Conservation (phyloP, 2,113 vertebrate genomes). For the Raja brachyura region DNA sequence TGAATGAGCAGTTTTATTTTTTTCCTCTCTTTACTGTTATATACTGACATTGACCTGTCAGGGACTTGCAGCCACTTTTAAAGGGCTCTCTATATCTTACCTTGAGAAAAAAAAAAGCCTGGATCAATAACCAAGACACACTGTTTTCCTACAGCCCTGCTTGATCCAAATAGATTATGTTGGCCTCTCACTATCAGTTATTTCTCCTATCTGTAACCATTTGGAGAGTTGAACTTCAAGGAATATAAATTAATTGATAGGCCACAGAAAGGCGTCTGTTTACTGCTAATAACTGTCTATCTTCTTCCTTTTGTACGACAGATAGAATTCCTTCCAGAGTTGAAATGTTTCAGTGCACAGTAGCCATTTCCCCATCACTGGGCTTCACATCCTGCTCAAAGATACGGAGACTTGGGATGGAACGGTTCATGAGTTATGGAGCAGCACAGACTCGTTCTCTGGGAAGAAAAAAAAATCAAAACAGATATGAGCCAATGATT, state of each 20-base stretch:
- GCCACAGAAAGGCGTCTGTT: neutral
- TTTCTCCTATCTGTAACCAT: slow-evolving; percentile 26
- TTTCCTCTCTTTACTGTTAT: neutral
- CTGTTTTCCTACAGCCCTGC: neutral
- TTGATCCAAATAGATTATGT: neutral
- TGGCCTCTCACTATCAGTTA: slow-evolving; percentile 13
- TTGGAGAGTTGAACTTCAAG: slow-evolving; percentile 12
- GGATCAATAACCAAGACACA: neutral
- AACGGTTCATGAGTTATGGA: neutral
- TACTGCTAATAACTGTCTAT: slow-evolving; percentile 15
- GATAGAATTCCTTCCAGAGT: slow-evolving; percentile 32
- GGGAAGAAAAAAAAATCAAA: slow-evolving; percentile 28
- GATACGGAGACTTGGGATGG: slow-evolving; percentile 2
- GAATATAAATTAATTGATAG: slow-evolving; percentile 19
- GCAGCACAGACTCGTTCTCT: slow-evolving; percentile 16
- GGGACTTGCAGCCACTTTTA: neutral
- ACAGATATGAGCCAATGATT: slow-evolving; percentile 9
- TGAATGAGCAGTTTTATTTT: neutral
- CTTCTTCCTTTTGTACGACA: neutral
- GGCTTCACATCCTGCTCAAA: neutral
- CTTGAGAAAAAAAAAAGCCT: too few species aligned
- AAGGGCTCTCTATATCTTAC: neutral
- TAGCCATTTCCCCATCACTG: slow-evolving; percentile 17
- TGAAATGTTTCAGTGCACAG: slow-evolving; percentile 31
- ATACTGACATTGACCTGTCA: neutral